phyloP scores from a whole-genome alignment of 30 jellyfish, hydroid and myxozoan species.

The Hydractinia symbiolongicarpus region DNA sequence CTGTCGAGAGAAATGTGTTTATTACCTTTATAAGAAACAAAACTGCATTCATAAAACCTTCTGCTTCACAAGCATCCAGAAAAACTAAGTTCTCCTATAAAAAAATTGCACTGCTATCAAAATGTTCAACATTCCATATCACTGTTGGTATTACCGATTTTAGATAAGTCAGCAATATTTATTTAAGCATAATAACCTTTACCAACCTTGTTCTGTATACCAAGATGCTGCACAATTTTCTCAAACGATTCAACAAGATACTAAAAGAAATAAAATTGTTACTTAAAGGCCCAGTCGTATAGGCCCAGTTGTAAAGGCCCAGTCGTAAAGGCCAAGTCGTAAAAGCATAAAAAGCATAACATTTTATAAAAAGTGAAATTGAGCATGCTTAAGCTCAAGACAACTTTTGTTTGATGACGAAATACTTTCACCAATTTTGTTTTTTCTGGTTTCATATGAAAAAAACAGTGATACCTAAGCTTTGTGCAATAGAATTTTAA shows the following conservation, averaged over 20 bases:
- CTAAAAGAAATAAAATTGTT: background rate
- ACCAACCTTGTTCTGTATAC: background rate
- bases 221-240: constrained; percentile 12
- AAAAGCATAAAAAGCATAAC: too few relatives aligned
- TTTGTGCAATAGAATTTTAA: too few relatives aligned
- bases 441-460: too few relatives aligned
- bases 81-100: constrained; percentile 18
- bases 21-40: constrained; percentile 69
- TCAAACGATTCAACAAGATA: constrained; percentile 27
- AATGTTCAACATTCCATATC: background rate
- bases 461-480: too few relatives aligned
- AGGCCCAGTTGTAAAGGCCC: too few relatives aligned
- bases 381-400: too few relatives aligned
- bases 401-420: too few relatives aligned
- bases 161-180: background rate
- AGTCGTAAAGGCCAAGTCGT: too few relatives aligned
- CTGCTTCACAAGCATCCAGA: constrained; percentile 72
- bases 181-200: background rate
- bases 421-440: too few relatives aligned
- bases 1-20: background rate
- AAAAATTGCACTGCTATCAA: background rate
- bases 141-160: background rate
- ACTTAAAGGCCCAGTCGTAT: too few relatives aligned
- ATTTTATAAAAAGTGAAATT: too few relatives aligned
- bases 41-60: constrained; percentile 64